These are phyloP conservation scores for Zalophus californianus DNA, from an alignment of 2,797 vertebrate species.

Conservation along the genomic window DNA sequence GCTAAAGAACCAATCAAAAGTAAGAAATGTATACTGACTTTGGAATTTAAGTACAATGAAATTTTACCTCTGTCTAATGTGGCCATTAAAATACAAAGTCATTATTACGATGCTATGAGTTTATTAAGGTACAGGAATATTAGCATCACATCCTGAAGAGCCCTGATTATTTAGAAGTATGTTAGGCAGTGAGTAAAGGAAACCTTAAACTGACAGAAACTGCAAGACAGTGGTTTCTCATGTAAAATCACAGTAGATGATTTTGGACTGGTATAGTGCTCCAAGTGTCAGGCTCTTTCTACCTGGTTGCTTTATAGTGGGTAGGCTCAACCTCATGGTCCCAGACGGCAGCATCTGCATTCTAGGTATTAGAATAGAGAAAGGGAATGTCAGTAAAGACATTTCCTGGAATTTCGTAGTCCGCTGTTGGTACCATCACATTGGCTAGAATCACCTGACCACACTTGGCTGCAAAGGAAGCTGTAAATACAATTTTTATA, in stretches of 20 bases:
- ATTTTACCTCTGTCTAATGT: slow-evolving; percentile 5
- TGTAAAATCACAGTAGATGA: background rate
- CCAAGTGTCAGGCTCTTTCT: background rate
- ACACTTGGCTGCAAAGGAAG: background rate
- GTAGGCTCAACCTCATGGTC: background rate
- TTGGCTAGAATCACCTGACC: background rate
- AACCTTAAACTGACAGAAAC: background rate
- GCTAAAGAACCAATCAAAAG: slow-evolving; percentile 34
- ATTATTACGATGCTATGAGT: background rate
- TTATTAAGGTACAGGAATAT: background rate
- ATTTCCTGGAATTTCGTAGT: background rate
- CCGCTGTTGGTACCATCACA: background rate
- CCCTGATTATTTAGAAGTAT: background rate
- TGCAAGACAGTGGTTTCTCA: background rate
- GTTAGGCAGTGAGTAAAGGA: background rate
- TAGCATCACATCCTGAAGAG: background rate
- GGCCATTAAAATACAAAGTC: slow-evolving; percentile 15
- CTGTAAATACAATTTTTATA: background rate
- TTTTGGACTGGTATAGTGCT: background rate
- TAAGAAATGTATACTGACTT: slow-evolving; percentile 37
- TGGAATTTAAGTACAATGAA: slow-evolving; percentile 40
- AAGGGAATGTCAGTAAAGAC: background rate
- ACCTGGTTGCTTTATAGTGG: background rate
- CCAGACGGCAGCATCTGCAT: background rate
- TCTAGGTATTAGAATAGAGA: background rate